Percentiles rank a stretch among this genome's conserved stretches.
These are phyloP conservation scores for Drosophila rellima DNA, from an alignment of 2,888 invertebrate species.

Conservation along the genomic window DNA sequence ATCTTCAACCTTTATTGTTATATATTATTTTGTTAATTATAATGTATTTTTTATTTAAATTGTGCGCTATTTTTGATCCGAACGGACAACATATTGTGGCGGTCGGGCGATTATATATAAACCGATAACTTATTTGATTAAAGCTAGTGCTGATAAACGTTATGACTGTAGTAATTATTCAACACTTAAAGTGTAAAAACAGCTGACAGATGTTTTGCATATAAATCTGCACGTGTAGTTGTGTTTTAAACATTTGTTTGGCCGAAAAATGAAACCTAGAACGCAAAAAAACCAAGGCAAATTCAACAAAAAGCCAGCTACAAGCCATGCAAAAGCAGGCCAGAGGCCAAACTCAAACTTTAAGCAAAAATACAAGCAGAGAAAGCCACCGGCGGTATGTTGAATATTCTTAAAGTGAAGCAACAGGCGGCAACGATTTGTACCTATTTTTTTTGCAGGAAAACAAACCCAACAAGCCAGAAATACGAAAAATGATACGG, in stretches of 20 bases:
- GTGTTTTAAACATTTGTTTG: conserved; percentile 24
- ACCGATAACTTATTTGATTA: no score
- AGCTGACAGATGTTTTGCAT: conserved; percentile 33
- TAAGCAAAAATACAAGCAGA: conserved; percentile 58
- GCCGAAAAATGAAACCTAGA: conserved; percentile 55
- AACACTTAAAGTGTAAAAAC: conserved; percentile 6
- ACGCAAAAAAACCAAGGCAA: conserved; percentile 34
- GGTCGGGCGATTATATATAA: not conserved
- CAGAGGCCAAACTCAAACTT: conserved; percentile 47
- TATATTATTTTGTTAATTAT: no score
- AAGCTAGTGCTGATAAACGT: conserved; percentile 15
- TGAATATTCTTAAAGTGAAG: not conserved
- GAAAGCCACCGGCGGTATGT: conserved; percentile 42
- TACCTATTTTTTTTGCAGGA: conserved; percentile 32
- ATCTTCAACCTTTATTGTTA: no score
- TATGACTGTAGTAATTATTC: not conserved
- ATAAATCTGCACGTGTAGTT: conserved; percentile 48
- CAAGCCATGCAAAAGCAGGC: conserved; percentile 18
- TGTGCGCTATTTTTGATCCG: no score
- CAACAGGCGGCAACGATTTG: not conserved
- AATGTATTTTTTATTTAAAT: no score
- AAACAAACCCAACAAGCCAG: conserved; percentile 60
- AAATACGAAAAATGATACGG: conserved; percentile 59
- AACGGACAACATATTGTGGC: no score
- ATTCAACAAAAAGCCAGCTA: conserved; percentile 21